Evolutionary conservation across 2,888 invertebrate species (phyloP).

Genomic region (Electrophaes corylata): DNA sequence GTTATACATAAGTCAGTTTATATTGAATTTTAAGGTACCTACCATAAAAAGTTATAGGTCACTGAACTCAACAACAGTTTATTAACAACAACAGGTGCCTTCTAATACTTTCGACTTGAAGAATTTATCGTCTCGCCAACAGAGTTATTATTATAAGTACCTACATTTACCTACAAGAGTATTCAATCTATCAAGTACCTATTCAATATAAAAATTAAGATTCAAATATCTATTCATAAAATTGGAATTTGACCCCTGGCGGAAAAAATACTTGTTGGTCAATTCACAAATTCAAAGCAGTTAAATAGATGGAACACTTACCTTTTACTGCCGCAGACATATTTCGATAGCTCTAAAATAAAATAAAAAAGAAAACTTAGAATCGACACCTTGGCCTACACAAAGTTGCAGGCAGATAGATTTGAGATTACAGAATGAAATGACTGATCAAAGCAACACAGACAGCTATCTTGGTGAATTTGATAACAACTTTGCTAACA

Average conservation of each 20-base stretch:
- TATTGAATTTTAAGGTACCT: too few species aligned
- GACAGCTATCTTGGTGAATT: not conserved
- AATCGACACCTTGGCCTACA: slow-evolving; percentile 30
- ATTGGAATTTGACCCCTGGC: slow-evolving; percentile 54
- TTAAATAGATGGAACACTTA: slow-evolving; percentile 39
- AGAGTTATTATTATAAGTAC: too few species aligned
- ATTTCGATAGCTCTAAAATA: slow-evolving; percentile 31
- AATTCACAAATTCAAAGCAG: not conserved
- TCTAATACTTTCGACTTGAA: too few species aligned
- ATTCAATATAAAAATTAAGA: not conserved
- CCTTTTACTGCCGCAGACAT: slow-evolving; percentile 79
- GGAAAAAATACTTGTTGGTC: not conserved
- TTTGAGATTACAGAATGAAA: slow-evolving; percentile 3
- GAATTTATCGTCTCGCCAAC: too few species aligned
- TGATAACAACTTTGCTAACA: slow-evolving; percentile 32
- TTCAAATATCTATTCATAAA: slow-evolving; percentile 3
- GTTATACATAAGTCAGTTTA: too few species aligned
- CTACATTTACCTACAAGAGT: too few species aligned
- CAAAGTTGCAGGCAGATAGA: slow-evolving; percentile 38
- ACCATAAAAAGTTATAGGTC: not conserved
- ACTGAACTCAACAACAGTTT: too few species aligned
- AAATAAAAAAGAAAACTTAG: slow-evolving; percentile 24
- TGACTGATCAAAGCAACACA: not conserved
- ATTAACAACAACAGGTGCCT: too few species aligned
- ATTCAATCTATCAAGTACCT: too few species aligned